Evolutionary conservation across 2,888 invertebrate species (phyloP), one percentile per base, ranked within the genome.

Genomic region (Perizoma affinitatum): DNA sequence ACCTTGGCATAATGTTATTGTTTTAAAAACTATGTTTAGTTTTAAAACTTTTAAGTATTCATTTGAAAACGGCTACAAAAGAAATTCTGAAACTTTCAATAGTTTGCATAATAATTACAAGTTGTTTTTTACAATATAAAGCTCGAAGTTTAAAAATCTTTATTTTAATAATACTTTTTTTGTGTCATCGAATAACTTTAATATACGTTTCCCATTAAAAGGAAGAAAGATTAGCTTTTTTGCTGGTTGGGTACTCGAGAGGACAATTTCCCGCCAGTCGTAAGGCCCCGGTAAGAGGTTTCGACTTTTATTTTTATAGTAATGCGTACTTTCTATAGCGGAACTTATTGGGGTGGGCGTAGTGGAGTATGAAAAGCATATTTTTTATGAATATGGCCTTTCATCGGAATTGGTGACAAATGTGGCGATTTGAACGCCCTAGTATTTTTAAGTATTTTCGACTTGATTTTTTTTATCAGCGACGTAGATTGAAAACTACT

Each of bases 281-380:
- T 82, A 81, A 78, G 78, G 73, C 71, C 76, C 57, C 70, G 71
- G 73, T 84, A 84, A 86, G 78, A 87, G 87, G 84, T 84, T 84
- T 68, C 66, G 69, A 80, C 78, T 84, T 83, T 87, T 86, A 86
- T 83, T 86, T 86, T 87, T 84, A 87, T 81, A 81, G 81, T 87
- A 84, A 87, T 86, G 82, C 81, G 71, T 76, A 80, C 76, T 79
- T 78, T 75, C 72, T 74, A 74, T 71, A 64, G 75, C 64, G 69
- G 60, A 71, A 80, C 75, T 82, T 81, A 78, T 82, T 78, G 78
- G 78, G 71, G 66, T 50, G 71, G 61, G 68, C 67, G 65, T 74
- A 72, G 66, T 73, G 66, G 71, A 77, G 72, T 75, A 75, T 74
- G 74, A 73, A 76, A 75, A 73, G 72, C 59, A 71, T 79, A 71